Conservation (phyloP, 2,888 invertebrate species). For the Adelognathus sp. region DNA sequence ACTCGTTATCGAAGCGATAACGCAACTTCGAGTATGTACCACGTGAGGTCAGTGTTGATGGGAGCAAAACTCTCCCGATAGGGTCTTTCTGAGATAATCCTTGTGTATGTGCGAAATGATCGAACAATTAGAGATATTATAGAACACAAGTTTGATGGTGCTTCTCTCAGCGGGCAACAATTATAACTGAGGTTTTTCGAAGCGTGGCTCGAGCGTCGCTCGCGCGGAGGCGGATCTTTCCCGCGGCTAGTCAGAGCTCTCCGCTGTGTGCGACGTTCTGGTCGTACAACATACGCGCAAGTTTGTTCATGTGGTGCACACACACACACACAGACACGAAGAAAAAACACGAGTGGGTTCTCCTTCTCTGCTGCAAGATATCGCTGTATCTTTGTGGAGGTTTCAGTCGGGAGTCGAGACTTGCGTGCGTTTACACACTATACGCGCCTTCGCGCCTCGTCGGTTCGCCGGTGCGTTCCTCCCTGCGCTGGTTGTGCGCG, state of each 20-base stretch:
- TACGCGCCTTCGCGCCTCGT: conserved; percentile 16
- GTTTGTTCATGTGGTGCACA: background rate
- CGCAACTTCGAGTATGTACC: background rate
- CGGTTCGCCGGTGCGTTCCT: background rate
- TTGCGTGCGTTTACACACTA: conserved; percentile 42
- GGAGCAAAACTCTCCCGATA: background rate
- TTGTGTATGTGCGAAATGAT: background rate
- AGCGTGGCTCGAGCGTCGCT: conserved; percentile 62
- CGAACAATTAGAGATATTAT: conserved; percentile 12
- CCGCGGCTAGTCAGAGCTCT: conserved; percentile 58
- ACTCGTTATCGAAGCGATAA: background rate
- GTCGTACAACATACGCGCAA: background rate
- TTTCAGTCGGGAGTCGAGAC: conserved; percentile 7
- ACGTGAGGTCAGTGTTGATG: background rate
- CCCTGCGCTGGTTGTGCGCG: conserved; percentile 6
- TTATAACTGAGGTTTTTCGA: conserved; percentile 81
- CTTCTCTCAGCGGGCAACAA: conserved; percentile 79
- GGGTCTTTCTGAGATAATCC: background rate
- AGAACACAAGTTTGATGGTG: conserved; percentile 62
- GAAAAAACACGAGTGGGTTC: background rate
- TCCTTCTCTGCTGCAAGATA: conserved; percentile 21
- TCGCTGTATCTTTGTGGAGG: conserved; percentile 4
- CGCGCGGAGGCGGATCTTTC: conserved; percentile 78
- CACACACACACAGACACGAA: background rate
- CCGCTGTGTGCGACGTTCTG: conserved; percentile 18